phyloP scores from a whole-genome alignment of 2,113 vertebrate genomes.

The Hystrix brachyura region DNA sequence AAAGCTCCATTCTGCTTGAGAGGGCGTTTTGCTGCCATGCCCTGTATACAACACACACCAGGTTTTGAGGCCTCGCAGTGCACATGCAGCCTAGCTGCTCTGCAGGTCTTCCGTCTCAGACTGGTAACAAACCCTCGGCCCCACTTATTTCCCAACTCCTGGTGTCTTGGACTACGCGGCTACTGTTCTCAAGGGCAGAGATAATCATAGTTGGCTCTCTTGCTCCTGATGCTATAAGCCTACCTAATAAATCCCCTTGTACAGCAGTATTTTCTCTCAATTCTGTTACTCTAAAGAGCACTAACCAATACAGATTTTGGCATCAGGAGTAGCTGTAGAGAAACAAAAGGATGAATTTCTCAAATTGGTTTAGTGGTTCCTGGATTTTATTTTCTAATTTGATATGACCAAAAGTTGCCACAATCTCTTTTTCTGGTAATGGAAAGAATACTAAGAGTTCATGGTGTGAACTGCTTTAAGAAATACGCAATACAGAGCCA shows the following conservation, averaged over 20 bases:
- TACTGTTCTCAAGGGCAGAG: neutral
- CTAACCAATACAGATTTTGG: neutral
- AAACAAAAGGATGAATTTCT: neutral
- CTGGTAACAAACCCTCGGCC: neutral
- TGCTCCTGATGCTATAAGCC: neutral
- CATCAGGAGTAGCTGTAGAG: neutral
- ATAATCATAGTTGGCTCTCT: neutral
- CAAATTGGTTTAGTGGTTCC: neutral
- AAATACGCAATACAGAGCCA: neutral
- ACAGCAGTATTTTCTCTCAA: neutral
- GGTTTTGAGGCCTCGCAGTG: neutral
- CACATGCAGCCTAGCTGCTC: neutral
- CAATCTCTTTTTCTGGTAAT: neutral
- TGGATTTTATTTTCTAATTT: neutral
- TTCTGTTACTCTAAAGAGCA: neutral
- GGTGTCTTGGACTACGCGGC: neutral
- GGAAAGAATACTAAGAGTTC: neutral
- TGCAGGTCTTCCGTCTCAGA: neutral
- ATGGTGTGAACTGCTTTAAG: neutral
- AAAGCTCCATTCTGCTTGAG: neutral
- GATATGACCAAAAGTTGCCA: neutral
- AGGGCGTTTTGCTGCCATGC: neutral
- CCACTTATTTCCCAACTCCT: neutral
- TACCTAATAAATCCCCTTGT: neutral
- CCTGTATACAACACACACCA: neutral